Evolutionary conservation across 2,888 invertebrate genomes (phyloP).

Genomic region (Temnothorax rugatulus): DNA sequence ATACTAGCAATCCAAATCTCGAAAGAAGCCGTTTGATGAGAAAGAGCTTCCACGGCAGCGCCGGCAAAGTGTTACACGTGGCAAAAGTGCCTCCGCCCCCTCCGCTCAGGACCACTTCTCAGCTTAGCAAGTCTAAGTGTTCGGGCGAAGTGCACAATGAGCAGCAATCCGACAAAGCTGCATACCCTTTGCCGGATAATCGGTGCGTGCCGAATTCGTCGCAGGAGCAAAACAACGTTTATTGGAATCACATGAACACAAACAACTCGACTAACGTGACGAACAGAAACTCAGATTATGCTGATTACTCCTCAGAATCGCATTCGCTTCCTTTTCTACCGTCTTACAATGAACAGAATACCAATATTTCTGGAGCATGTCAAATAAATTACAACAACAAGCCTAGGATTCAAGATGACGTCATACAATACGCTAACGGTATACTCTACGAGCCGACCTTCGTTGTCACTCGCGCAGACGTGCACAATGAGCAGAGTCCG

Average conservation of each 20-base stretch:
- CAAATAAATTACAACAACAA: conserved; percentile 78
- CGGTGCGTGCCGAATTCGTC: conserved; percentile 72
- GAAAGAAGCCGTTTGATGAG: conserved; percentile 95
- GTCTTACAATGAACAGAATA: conserved; percentile 86
- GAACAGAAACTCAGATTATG: conserved; percentile 77
- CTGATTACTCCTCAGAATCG: conserved; percentile 87
- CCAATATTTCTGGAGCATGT: conserved; percentile 64
- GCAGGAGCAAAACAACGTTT: conserved; percentile 85
- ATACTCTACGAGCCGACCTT: conserved; percentile 84
- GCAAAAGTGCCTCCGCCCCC: conserved; percentile 95
- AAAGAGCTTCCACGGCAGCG: conserved; percentile 95
- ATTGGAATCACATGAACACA: conserved; percentile 81
- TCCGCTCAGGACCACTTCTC: conserved; percentile 94
- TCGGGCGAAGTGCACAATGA: conserved; percentile 87
- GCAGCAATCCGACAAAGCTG: conserved; percentile 77
- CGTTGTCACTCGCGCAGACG: conserved; percentile 94
- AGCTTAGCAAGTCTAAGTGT: conserved; percentile 91
- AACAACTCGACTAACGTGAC: conserved; percentile 72
- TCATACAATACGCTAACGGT: conserved; percentile 87
- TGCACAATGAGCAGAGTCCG: conserved; percentile 94
- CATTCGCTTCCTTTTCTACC: conserved; percentile 89
- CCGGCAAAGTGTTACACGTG: conserved; percentile 92
- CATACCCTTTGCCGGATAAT: conserved; percentile 73
- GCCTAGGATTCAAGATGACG: conserved; percentile 85
- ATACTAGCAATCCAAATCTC: conserved; percentile 92